Evolutionary conservation across 2,113 vertebrate species (phyloP).

Genomic region (Thamnaconus septentrionalis): DNA sequence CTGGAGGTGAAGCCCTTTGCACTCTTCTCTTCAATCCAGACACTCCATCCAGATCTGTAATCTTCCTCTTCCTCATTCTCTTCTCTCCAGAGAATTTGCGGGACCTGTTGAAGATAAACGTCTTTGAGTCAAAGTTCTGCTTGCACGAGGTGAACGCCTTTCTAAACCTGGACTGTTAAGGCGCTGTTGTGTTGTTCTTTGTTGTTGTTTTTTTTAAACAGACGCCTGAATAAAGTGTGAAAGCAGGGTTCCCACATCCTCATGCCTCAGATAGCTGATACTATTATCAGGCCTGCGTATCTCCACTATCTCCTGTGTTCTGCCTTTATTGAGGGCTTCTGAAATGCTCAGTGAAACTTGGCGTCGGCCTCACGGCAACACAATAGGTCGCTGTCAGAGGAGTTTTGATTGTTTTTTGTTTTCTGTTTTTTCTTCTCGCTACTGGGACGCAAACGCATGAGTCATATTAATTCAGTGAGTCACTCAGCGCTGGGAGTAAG

Average conservation of each 20-base stretch:
- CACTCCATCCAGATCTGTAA: not conserved
- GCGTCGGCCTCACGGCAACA: constrained; percentile 15
- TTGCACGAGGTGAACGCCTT: constrained; percentile 82
- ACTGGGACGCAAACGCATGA: not conserved
- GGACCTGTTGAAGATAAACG: constrained; percentile 75
- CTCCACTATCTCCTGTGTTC: not conserved
- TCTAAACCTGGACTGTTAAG: too few species aligned
- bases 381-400: constrained; percentile 19
- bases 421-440: too few species aligned
- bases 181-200: too few species aligned
- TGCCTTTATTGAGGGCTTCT: constrained; percentile 8
- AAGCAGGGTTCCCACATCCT: not conserved
- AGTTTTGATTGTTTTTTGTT: constrained; percentile 12
- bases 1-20: constrained; percentile 66
- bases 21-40: not conserved
- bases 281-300: not conserved
- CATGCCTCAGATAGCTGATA: constrained; percentile 8
- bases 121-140: constrained; percentile 85
- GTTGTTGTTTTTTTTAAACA: not conserved
- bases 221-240: not conserved
- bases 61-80: constrained; percentile 15
- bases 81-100: constrained; percentile 71
- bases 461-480: constrained; percentile 40
- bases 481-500: constrained; percentile 21
- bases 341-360: constrained; percentile 39